Evolutionary conservation across 92 coral and sea anemone genomes (phyloP), one percentile per base, ranked within the genome.

Genomic region (Isaurus tuberculatus): DNA sequence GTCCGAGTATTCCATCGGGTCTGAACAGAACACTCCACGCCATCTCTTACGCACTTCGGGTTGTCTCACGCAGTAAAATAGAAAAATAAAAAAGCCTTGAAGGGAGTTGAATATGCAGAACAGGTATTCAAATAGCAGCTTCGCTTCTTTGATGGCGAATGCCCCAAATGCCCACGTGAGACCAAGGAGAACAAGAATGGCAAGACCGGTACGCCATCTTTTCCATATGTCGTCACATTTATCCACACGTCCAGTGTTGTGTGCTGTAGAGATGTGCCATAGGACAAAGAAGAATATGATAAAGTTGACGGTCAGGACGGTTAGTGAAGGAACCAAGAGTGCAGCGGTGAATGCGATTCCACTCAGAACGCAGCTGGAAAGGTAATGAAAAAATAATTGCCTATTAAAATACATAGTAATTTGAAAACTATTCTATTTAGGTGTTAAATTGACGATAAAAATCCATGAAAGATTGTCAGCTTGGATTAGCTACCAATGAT

Each of bases 81-180:
- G 8, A 40, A 84, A 84, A 19, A 84, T 72, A 15, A 84, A 51
- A 40, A 72, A 72, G 15, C 87, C 87, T 64, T 84, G 87, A n/a
- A 84, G 87, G 13, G 87, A 84, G 42, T 84, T 84, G 81, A 84
- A 34, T 63, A 84, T 84, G 72, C 87, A 71, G 72, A 84, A 84
- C 36, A 84, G 53, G 22, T 84, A 84, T 44, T 84, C 80, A 67
- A 84, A 84, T 2, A 72, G 49, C 72, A 72, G 40, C n/a, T 72
- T 84, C 32, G 82, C 87, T 34, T 72, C 82, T 65, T 14, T 37
- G 16, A 84, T 60, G 2, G 87, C 81, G 8, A 84, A 46, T 23
- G 79, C 81, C n/a, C 87, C 87, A 22, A 60, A 72, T 5, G 57
- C 20, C 87, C 87, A 84, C 16, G 87, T 84, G 14, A 84, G 71